Base-by-base conservation (phyloP, 2,888 invertebrate genomes). In the Macrophya alboannulata region DNA sequence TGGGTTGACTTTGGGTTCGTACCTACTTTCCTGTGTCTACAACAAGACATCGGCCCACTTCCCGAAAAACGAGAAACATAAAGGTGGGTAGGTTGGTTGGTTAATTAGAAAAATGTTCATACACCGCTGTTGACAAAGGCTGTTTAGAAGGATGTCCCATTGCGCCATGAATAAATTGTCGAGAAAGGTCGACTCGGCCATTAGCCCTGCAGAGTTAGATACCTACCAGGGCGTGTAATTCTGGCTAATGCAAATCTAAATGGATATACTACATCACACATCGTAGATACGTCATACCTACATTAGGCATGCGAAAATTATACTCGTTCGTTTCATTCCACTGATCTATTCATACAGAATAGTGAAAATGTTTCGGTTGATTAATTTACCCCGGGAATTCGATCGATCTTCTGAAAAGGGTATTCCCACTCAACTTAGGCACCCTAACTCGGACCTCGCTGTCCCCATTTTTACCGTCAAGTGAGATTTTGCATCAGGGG, bases 91-190 rank as follows among this genome's bases (percentile, higher is more conserved):
- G 31, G 68, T 68, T 31, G 31, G 15, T 68, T 15, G 68, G 68
- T 68, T 68, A 68, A 68, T 68, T 68, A 68, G 68, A 81, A 81
- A 81, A 43, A 81, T 62, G 40, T 81, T 62, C 62, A 81, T 81
- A 59, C 62, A 51, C 25, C 62, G 51, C 21, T 62, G 81, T 81
- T 81, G 81, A 81, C 81, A 62, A 62, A 81, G 81, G 81, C 12
- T 81, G 59, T 59, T 81, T 59, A 62, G 43, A 43, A 81, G 43
- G 62, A 81, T 62, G 81, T 59, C 81, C 81, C 59, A 62, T 81
- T 81, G 81, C 40, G 40, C n/a, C 43, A 81, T 81, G 81, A 81
- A 81, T 81, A 81, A 81, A 81, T 51, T 51, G 81, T 81, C 59
- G 68, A 81, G 12, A 37, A 51, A 37, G 37, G 40, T 77, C 77